Evolutionary conservation across 2,113 vertebrate genomes (phyloP).

Genomic region (Platysternon megacephalum): DNA sequence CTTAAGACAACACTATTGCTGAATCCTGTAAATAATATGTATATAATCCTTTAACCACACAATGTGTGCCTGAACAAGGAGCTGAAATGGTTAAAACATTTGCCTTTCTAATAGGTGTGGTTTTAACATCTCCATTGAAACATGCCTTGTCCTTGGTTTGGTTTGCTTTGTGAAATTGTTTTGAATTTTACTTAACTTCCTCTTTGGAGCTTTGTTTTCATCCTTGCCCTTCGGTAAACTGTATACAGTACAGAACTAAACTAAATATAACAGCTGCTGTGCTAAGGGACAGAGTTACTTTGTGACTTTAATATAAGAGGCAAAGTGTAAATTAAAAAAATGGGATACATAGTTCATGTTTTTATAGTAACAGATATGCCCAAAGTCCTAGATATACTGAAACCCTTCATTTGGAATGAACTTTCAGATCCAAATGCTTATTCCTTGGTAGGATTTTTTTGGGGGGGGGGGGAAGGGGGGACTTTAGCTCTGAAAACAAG

Average conservation of each 20-base stretch:
- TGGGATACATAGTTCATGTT: not conserved
- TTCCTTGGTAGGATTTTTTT: not conserved
- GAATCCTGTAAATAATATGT: not conserved
- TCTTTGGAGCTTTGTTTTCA: not conserved
- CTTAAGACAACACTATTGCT: not conserved
- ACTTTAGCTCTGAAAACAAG: not conserved
- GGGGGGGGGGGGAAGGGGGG: rapidly evolving
- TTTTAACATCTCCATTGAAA: not conserved
- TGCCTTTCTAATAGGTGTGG: not conserved
- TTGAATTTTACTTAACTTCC: not conserved
- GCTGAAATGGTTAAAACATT: not conserved
- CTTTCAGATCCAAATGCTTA: not conserved
- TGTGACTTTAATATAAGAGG: not conserved
- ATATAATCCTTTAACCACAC: not conserved
- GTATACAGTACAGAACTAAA: not conserved
- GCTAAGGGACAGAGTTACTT: not conserved
- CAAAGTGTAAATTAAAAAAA: not conserved
- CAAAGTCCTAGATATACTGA: not conserved
- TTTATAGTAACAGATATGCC: not conserved
- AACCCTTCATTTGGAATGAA: not conserved
- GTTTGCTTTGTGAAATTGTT: not conserved
- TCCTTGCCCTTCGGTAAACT: not conserved
- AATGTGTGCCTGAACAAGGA: not conserved
- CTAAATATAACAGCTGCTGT: not conserved
- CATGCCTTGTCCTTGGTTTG: not conserved